Base-by-base conservation (phyloP, 2,888 invertebrate species). In the Sisyra terminalis region DNA sequence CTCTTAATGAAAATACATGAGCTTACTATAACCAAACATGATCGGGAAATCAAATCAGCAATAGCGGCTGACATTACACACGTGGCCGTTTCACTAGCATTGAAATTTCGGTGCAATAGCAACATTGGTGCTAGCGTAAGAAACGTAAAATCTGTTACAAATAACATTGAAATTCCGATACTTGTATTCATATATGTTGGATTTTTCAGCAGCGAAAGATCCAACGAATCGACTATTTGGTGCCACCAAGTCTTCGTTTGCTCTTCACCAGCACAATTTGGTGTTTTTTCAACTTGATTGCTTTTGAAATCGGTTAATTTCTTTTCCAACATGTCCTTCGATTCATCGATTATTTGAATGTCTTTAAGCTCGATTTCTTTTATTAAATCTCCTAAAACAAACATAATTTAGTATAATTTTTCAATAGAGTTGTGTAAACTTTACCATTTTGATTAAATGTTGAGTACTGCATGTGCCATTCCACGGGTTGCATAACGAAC, bases 401-500 rank as follows among this genome's bases (percentile, higher is more conserved):
- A 10, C 13, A 2, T 15, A 35, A 2, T 14, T 35, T 9, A 4
- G 10, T 30, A n/a, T 30, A 11, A 2, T 30, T 30, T 14, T 3
- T 34, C 4, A n/a, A 14, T 14, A 3, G 2, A 8, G 24, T 24
- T 24, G 13, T 3, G 7, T 14, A 35, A 35, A 35, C 35, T 13
- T 43, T 50, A 50, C 47, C 51, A 59, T 63, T 24, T 24, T 24
- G 24, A 24, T 24, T 24, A 7, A 24, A 24, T 24, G 24, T 24
- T 7, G 24, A 24, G 24, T 24, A 24, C 56, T 67, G 61, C 63
- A 74, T 63, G 53, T 83, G 79, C 78, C 79, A 77, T 54, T 79
- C 73, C 1, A 80, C 75, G 1, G 83, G 82, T 50, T 81, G 80
- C 73, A 83, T 75, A 31, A 78, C 63, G 36, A 75, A 52, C 73